phyloP scores from a whole-genome alignment of 2,797 vertebrate genomes.

The Psittacula echo region DNA sequence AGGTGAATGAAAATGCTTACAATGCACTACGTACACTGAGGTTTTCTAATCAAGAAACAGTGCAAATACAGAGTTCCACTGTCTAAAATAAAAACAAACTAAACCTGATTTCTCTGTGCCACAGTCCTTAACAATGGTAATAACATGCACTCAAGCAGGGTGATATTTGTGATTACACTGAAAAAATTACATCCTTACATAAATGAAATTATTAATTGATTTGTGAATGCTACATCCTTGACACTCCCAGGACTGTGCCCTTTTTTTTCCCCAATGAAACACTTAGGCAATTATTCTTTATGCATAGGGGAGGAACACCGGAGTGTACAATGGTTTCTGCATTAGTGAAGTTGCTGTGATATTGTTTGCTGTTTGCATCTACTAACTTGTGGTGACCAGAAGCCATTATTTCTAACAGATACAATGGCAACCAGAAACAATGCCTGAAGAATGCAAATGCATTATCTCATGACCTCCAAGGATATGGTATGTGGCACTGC shows the following conservation, averaged over 20 bases:
- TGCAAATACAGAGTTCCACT: neutral
- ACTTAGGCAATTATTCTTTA: constrained; percentile 37
- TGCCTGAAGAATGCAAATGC: constrained; percentile 68
- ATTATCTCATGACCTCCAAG: constrained; percentile 76
- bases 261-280: constrained; percentile 48
- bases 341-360: constrained; percentile 64
- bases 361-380: constrained; percentile 48
- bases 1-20: neutral
- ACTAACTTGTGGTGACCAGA: constrained; percentile 69
- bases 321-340: constrained; percentile 59
- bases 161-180: constrained; percentile 54
- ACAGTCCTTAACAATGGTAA: constrained; percentile 35
- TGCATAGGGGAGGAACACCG: constrained; percentile 28
- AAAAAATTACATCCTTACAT: constrained; percentile 60
- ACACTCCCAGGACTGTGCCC: constrained; percentile 39
- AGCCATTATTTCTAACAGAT: constrained; percentile 71
- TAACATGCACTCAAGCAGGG: constrained; percentile 56
- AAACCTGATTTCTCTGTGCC: constrained; percentile 48
- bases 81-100: constrained; percentile 54
- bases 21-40: neutral
- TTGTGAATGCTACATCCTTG: constrained; percentile 59
- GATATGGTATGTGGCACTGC: constrained; percentile 58
- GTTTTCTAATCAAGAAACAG: constrained; percentile 55
- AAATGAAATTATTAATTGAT: constrained; percentile 63
- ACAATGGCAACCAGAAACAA: constrained; percentile 75